Evolutionary conservation across 2,113 vertebrate genomes (phyloP).

Genomic region (Mirounga angustirostris): DNA sequence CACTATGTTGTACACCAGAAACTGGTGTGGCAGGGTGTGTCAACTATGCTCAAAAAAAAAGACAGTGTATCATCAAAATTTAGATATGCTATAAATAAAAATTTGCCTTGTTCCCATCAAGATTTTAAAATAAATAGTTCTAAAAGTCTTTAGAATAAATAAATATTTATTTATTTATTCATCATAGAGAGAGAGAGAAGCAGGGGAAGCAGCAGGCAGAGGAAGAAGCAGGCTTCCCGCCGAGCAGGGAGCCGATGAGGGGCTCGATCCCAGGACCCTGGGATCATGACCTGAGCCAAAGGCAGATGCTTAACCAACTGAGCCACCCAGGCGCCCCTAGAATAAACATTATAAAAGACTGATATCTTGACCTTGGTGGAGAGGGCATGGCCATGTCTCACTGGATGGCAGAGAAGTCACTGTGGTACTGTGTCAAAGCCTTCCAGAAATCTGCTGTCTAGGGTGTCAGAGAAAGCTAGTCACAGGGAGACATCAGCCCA

Average conservation of each 20-base stretch:
- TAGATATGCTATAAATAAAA: neutral
- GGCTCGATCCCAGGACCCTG: no score
- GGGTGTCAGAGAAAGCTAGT: neutral
- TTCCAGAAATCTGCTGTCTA: neutral
- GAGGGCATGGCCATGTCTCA: neutral
- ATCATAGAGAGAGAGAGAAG: no score
- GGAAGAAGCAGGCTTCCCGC: no score
- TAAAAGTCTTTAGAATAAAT: neutral
- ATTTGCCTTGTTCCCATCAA: neutral
- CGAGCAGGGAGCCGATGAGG: no score
- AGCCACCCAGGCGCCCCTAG: neutral
- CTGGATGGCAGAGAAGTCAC: neutral
- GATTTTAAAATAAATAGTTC: neutral
- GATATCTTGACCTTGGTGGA: neutral
- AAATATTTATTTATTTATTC: no score
- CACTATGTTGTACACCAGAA: neutral
- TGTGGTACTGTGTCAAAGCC: neutral
- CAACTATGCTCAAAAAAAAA: neutral
- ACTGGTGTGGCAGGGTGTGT: neutral
- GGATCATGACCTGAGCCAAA: no score
- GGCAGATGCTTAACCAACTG: no score
- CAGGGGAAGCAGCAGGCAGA: no score
- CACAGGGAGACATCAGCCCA: neutral
- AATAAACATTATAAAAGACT: neutral
- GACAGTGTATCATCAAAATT: neutral